Conservation (phyloP, 2,888 invertebrate genomes). For the Epinotia bilunana region DNA sequence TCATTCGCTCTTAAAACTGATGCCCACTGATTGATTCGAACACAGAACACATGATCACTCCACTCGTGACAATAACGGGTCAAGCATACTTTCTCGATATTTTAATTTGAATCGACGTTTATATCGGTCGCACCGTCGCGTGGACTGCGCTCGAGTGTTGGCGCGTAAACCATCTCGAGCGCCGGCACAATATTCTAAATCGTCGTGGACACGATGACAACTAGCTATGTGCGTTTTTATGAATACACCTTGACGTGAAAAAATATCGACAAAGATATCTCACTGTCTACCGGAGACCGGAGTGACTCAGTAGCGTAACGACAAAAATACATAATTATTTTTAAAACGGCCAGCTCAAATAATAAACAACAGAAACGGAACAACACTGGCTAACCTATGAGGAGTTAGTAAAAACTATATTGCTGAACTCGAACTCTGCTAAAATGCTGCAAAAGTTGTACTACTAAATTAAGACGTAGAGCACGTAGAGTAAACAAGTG, state of each 20-base stretch:
- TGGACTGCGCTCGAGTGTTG: constrained; percentile 73
- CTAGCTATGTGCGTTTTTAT: constrained; percentile 57
- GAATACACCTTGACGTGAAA: constrained; percentile 50
- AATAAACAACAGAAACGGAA: constrained; percentile 37
- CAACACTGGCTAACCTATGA: neutral
- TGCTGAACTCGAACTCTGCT: neutral
- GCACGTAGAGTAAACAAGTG: constrained; percentile 4
- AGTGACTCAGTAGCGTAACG: constrained; percentile 47
- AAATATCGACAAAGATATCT: constrained; percentile 59
- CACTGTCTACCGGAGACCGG: constrained; percentile 54
- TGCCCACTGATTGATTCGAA: constrained; percentile 8
- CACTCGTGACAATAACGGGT: constrained; percentile 52
- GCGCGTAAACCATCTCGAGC: constrained; percentile 63
- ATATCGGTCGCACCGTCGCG: constrained; percentile 72
- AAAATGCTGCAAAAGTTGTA: neutral
- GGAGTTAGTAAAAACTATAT: neutral
- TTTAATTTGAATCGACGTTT: constrained; percentile 77
- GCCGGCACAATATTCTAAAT: constrained; percentile 54
- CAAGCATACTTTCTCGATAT: constrained; percentile 66
- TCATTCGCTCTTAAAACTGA: constrained; percentile 18
- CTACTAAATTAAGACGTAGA: neutral
- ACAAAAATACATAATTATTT: constrained; percentile 42
- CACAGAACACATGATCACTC: constrained; percentile 40
- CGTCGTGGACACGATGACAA: constrained; percentile 62
- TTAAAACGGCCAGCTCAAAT: constrained; percentile 38